These are phyloP conservation scores for Diarsia mendica DNA, from an alignment of 2,888 invertebrate genomes.

Conservation along the genomic window DNA sequence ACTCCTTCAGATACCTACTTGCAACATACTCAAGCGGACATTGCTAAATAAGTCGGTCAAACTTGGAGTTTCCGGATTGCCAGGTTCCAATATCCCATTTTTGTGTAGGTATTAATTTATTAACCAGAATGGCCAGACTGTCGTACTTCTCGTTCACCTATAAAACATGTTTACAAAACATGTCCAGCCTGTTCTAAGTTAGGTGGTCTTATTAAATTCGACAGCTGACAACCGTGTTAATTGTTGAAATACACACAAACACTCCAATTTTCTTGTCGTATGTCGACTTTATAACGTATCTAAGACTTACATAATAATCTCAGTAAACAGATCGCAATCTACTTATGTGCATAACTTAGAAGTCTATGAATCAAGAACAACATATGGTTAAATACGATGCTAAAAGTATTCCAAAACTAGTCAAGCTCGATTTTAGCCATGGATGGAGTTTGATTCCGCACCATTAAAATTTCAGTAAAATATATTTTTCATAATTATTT, in stretches of 20 bases:
- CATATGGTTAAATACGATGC: slow-evolving; percentile 51
- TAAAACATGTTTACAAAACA: slow-evolving; percentile 31
- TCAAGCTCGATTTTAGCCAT: not conserved
- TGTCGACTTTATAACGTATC: slow-evolving; percentile 9
- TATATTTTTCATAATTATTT: not conserved
- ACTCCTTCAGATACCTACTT: not conserved
- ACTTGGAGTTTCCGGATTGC: not conserved
- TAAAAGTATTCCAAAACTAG: slow-evolving; percentile 44
- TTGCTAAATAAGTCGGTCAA: not conserved
- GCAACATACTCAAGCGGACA: not conserved
- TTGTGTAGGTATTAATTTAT: not conserved
- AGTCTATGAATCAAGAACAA: slow-evolving; percentile 52
- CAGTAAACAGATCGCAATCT: slow-evolving; percentile 24
- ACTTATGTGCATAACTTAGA: slow-evolving; percentile 41
- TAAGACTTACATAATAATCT: slow-evolving; percentile 17
- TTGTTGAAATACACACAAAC: slow-evolving; percentile 37
- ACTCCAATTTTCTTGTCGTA: slow-evolving; percentile 21
- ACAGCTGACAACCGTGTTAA: slow-evolving; percentile 50
- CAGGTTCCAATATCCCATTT: not conserved
- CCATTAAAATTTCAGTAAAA: not conserved
- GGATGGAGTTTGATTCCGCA: slow-evolving; percentile 16
- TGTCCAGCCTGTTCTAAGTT: slow-evolving; percentile 12
- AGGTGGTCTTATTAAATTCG: slow-evolving; percentile 41
- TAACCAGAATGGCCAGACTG: not conserved
- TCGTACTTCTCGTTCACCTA: not conserved